phyloP scores from a whole-genome alignment of 1,140 invertebrate species.

The Drosophila orena region DNA sequence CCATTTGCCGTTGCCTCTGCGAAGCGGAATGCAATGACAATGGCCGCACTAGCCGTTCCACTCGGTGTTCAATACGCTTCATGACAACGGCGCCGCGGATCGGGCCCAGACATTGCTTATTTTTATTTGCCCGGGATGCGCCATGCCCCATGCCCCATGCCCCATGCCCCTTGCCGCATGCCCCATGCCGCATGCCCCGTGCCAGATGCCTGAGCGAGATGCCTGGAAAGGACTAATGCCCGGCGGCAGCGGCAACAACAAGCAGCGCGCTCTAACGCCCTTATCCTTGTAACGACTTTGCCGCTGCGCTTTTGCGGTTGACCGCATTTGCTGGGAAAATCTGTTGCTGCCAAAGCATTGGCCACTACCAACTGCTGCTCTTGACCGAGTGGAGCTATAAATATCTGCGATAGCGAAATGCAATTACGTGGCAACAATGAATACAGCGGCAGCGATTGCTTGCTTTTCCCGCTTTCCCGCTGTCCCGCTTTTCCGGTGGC shows the following conservation, averaged over 20 bases:
- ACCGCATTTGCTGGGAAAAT: conserved; percentile 80
- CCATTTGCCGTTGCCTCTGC: conserved; percentile 10
- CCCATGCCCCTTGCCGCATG: background rate
- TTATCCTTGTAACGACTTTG: conserved; percentile 81
- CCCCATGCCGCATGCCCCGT: too few species aligned
- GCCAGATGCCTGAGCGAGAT: background rate
- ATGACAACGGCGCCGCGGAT: conserved; percentile 60
- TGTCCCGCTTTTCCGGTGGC: background rate
- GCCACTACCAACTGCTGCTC: conserved; percentile 65
- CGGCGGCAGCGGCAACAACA: conserved; percentile 32
- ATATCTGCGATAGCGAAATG: conserved; percentile 83
- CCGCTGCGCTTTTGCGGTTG: conserved; percentile 80
- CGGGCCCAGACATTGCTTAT: conserved; percentile 68
- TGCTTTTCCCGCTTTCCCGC: conserved; percentile 32
- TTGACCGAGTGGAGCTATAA: conserved; percentile 82
- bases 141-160: background rate
- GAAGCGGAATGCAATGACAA: conserved; percentile 64
- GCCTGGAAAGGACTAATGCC: conserved; percentile 3
- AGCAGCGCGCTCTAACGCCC: conserved; percentile 75
- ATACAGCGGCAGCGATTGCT: conserved; percentile 81
- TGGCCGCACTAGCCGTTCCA: conserved; percentile 45
- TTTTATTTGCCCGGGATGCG: conserved; percentile 74
- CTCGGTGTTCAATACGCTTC: conserved; percentile 70
- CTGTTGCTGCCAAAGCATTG: conserved; percentile 80
- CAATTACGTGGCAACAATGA: conserved; percentile 83